Conservation (phyloP, 2,888 invertebrate genomes). For the Epistrophe grossulariae region DNA sequence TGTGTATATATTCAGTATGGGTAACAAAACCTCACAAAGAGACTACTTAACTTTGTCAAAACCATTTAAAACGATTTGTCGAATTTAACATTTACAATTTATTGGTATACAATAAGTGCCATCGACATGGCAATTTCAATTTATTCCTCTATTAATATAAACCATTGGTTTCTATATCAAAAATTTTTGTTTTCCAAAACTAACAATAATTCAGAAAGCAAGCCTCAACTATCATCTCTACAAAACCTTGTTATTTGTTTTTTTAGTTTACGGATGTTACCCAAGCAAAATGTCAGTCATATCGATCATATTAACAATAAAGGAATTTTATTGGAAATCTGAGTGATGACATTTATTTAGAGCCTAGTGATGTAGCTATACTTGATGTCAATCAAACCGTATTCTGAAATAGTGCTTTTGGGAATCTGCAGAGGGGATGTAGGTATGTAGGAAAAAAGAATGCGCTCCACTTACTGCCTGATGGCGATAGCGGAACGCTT, state of each 20-base stretch:
- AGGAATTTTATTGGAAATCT: slow-evolving; percentile 56
- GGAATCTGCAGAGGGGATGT: background rate
- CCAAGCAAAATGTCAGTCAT: slow-evolving; percentile 8
- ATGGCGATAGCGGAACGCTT: slow-evolving; percentile 27
- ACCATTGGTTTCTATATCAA: background rate
- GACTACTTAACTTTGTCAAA: no score
- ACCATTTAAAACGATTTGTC: no score
- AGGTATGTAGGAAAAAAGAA: background rate
- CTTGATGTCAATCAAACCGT: slow-evolving; percentile 4
- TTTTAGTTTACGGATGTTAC: background rate
- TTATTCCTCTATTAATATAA: background rate
- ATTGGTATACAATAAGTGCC: background rate
- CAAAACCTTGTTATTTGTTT: background rate
- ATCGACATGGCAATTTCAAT: background rate
- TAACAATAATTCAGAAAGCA: background rate
- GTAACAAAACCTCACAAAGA: no score
- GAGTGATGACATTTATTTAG: slow-evolving; percentile 31
- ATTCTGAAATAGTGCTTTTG: background rate
- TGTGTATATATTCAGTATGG: no score
- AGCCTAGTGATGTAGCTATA: background rate
- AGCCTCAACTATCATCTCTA: background rate
- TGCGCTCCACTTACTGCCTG: slow-evolving; percentile 9
- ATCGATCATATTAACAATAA: slow-evolving; percentile 23
- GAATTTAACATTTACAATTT: no score
- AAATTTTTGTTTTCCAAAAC: background rate